Evolutionary conservation across 1,140 invertebrate genomes (phyloP).

Genomic region (Dendroctonus ponderosae): DNA sequence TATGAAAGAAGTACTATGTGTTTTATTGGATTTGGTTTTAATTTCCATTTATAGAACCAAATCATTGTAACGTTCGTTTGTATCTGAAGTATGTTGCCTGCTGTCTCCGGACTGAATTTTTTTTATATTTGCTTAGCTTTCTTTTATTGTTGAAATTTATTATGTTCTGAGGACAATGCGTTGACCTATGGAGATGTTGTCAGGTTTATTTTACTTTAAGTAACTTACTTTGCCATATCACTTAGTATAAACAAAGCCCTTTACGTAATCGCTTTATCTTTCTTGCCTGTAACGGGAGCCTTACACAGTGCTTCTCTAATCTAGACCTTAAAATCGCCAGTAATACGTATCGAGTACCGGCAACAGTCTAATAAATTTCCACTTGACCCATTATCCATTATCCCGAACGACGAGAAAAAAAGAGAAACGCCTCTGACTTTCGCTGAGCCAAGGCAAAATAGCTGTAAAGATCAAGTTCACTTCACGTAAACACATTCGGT

Average conservation of each 20-base stretch:
- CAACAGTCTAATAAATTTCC: constrained; percentile 3
- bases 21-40: too few relatives aligned
- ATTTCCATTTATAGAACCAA: too few relatives aligned
- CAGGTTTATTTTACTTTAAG: too few relatives aligned
- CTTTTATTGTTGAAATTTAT: too few relatives aligned
- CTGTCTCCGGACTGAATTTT: too few relatives aligned
- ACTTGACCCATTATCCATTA: neutral
- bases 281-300: neutral
- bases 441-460: constrained; percentile 28
- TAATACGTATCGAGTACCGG: neutral
- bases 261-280: neutral
- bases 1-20: too few relatives aligned
- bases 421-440: constrained; percentile 26
- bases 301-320: neutral
- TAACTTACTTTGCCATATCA: too few relatives aligned
- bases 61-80: too few relatives aligned
- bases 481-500: constrained; percentile 27
- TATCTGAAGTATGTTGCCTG: too few relatives aligned
- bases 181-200: too few relatives aligned
- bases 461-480: constrained; percentile 33
- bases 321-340: neutral
- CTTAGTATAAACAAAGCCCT: neutral
- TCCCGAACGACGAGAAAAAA: constrained; percentile 1
- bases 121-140: too few relatives aligned
- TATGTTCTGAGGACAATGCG: too few relatives aligned